A percentile compares a stretch with the other conserved stretches of the same genome.
phyloP scores from a whole-genome alignment of 2,113 vertebrate genomes.

The Sinocyclocheilus anshuiensis region DNA sequence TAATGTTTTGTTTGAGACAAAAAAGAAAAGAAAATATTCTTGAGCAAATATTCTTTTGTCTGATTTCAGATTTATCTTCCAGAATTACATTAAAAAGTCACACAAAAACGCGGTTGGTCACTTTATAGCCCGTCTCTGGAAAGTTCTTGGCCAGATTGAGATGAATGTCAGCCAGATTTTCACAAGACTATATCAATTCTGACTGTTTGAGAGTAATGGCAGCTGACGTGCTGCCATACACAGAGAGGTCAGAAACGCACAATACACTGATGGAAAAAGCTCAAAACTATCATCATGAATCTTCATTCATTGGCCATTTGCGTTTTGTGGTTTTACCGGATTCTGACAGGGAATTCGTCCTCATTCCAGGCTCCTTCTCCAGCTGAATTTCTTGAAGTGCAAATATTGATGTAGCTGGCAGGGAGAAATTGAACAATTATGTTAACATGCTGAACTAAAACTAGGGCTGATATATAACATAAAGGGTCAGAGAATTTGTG shows the following conservation, averaged over 20 bases:
- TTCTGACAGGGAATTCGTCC: constrained; percentile 74
- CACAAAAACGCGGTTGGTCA: not conserved
- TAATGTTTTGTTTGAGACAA: too few species aligned
- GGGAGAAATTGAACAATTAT: constrained; percentile 33
- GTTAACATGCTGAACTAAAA: constrained; percentile 9
- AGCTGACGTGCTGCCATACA: not conserved
- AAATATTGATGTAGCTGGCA: constrained; percentile 85
- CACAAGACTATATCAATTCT: not conserved
- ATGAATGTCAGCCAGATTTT: not conserved
- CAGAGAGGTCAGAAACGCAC: not conserved
- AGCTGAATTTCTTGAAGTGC: constrained; percentile 86
- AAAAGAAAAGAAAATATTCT: too few species aligned
- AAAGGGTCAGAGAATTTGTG: not conserved
- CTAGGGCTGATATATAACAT: not conserved
- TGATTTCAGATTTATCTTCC: not conserved
- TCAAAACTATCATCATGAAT: constrained; percentile 16
- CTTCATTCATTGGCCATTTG: not conserved
- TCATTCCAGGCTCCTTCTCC: constrained; percentile 78
- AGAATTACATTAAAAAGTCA: not conserved
- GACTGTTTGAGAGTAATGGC: not conserved
- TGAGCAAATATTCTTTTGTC: not conserved
- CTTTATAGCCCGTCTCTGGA: not conserved
- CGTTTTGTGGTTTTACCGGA: constrained; percentile 70
- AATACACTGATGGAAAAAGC: not conserved
- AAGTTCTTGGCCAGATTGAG: not conserved